Percentiles rank a stretch among this genome's conserved stretches.
phyloP scores from a whole-genome alignment of 2,797 vertebrate species.

The Hafferia zeledoni region DNA sequence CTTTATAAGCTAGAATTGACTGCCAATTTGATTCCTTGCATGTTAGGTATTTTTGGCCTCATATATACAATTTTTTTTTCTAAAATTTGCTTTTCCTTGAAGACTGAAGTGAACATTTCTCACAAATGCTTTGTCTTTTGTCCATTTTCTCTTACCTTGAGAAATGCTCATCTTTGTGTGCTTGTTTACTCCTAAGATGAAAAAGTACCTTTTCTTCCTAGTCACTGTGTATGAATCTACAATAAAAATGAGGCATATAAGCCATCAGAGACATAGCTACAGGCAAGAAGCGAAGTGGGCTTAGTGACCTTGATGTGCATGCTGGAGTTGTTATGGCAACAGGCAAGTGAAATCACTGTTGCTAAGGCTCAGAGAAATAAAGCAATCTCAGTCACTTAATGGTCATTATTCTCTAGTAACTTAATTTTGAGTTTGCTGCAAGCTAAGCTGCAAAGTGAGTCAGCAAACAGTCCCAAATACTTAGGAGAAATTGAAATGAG shows the following conservation, averaged over 20 bases:
- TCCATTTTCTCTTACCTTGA: not conserved
- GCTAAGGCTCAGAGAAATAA: slow-evolving; percentile 75
- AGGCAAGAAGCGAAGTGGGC: slow-evolving; percentile 70
- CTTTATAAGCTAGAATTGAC: not conserved
- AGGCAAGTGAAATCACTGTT: slow-evolving; percentile 74
- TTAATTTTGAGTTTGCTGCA: slow-evolving; percentile 65
- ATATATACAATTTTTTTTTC: not conserved
- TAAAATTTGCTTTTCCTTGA: not conserved
- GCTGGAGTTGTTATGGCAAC: slow-evolving; percentile 88
- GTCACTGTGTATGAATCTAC: slow-evolving; percentile 53
- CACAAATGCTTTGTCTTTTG: not conserved
- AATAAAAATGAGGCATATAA: slow-evolving; percentile 66
- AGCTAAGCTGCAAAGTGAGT: slow-evolving; percentile 63
- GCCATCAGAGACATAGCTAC: slow-evolving; percentile 68
- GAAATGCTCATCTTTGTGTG: not conserved
- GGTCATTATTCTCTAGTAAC: slow-evolving; percentile 71
- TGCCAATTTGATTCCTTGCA: not conserved
- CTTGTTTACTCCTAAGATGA: slow-evolving; percentile 56
- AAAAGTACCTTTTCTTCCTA: slow-evolving; percentile 61
- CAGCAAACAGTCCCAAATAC: slow-evolving; percentile 41
- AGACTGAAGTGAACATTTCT: not conserved
- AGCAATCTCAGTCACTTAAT: slow-evolving; percentile 70
- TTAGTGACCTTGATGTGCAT: slow-evolving; percentile 84
- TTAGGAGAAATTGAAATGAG: not conserved
- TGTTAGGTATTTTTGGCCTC: not conserved